Evolutionary conservation across 2,888 invertebrate genomes (phyloP).

Genomic region (Cantharis nigra): DNA sequence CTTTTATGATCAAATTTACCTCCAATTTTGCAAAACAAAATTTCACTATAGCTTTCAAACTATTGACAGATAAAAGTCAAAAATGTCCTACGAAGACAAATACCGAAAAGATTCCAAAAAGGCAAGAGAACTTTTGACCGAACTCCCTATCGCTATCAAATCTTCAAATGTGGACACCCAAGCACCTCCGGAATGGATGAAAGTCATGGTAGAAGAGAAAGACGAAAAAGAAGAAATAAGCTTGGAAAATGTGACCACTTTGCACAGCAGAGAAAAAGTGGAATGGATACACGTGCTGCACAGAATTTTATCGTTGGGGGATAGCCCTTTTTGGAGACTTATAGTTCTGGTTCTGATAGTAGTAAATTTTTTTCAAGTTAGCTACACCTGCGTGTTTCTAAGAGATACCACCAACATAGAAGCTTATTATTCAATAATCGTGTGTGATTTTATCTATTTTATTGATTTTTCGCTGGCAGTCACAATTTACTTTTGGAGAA

Average conservation of each 20-base stretch:
- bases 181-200: slow-evolving; percentile 2
- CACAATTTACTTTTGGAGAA: slow-evolving; percentile 13
- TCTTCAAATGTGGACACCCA: background rate
- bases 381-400: slow-evolving; percentile 11
- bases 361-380: slow-evolving; percentile 11
- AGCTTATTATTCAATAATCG: slow-evolving; percentile 7
- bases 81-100: background rate
- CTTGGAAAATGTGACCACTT: slow-evolving; percentile 2
- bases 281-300: slow-evolving; percentile 10
- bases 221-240: background rate
- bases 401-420: background rate
- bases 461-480: slow-evolving; percentile 13
- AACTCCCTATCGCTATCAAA: slow-evolving; percentile 9
- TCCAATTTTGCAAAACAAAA: background rate
- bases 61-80: background rate
- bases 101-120: background rate
- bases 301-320: slow-evolving; percentile 3
- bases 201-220: slow-evolving; percentile 5
- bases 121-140: slow-evolving; percentile 3
- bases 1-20: background rate
- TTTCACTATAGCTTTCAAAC: background rate
- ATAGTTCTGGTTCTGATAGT: slow-evolving; percentile 6
- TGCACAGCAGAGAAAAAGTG: slow-evolving; percentile 6
- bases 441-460: slow-evolving; percentile 7
- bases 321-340: slow-evolving; percentile 8